Percentiles rank a stretch among this genome's conserved stretches.
phyloP scores from a whole-genome alignment of 92 coral and sea anemone species.

The Phenganax stokvisi region DNA sequence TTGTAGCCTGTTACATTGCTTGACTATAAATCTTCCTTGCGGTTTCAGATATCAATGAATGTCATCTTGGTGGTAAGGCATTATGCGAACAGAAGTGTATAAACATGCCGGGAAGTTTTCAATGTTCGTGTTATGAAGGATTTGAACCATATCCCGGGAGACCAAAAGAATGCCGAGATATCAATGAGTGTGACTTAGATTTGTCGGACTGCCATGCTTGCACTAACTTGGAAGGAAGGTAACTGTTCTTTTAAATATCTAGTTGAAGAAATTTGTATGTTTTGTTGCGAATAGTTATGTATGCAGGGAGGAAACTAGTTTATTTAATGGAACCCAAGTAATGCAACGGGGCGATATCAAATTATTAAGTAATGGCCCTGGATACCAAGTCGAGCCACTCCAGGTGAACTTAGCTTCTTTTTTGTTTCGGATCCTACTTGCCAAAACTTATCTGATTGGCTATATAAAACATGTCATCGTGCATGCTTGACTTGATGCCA shows the following conservation, averaged over 20 bases:
- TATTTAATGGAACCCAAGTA: too few relatives aligned
- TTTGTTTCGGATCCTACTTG: too few relatives aligned
- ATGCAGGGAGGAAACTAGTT: too few relatives aligned
- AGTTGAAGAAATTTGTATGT: background rate
- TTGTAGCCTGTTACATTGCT: too few relatives aligned
- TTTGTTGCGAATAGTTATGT: too few relatives aligned
- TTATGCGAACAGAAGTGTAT: slow-evolving; percentile 82
- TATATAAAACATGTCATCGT: too few relatives aligned
- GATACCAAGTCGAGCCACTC: too few relatives aligned
- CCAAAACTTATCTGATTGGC: too few relatives aligned
- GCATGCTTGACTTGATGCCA: too few relatives aligned
- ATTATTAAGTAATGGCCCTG: too few relatives aligned
- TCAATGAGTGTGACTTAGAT: slow-evolving; percentile 79
- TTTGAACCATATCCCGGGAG: slow-evolving; percentile 53
- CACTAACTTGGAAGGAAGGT: slow-evolving; percentile 77
- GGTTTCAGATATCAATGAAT: slow-evolving; percentile 74
- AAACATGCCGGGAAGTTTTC: slow-evolving; percentile 78
- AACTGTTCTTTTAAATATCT: slow-evolving; percentile 3
- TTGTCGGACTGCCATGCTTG: slow-evolving; percentile 87
- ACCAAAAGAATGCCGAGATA: slow-evolving; percentile 75
- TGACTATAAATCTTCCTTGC: background rate
- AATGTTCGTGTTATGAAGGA: slow-evolving; percentile 78
- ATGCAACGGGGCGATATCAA: too few relatives aligned
- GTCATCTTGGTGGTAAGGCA: slow-evolving; percentile 74
- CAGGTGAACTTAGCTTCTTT: too few relatives aligned